Base-by-base conservation (phyloP, 37 sponge, comb jelly and placozoan genomes). In the Mnemiopsis leidyi region DNA sequence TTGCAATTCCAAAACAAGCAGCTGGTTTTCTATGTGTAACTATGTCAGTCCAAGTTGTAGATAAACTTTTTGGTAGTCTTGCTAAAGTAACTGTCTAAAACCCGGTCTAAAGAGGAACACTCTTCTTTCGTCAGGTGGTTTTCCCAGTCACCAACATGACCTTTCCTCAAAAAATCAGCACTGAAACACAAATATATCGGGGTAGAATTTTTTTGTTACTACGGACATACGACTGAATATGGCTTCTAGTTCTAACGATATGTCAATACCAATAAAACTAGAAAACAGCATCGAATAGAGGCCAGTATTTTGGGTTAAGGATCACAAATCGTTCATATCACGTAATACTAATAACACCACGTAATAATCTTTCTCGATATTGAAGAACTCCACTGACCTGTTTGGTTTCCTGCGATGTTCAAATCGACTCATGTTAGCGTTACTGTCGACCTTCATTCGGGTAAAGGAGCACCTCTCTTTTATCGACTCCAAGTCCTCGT, bases 11-110 rank as follows among this genome's bases (percentile, higher is more conserved):
- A n/a, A n/a, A n/a, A n/a, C n/a, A n/a, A n/a, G n/a, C n/a, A n/a
- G n/a, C n/a, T n/a, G n/a, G n/a, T n/a, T n/a, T n/a, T n/a, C n/a
- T n/a, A n/a, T n/a, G n/a, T n/a, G n/a, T n/a, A n/a, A n/a, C 61
- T 13, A 13, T 48, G 61, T 48, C 61, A 71, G 30, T 71, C 75
- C 75, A 71, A 25, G 20, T 71, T 71, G 20, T 71, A 71, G 20
- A 71, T 71, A 28, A 71, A 71, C 75, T 71, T 71, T 25, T 71
- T 71, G n/a, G 75, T 71, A n/a, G 75, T 71, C n/a, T 71, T 71
- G 5, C n/a, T 25, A 71, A 71, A 71, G 75, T 23, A 71, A 28
- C 75, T 71, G 30, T 71, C n/a, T 2, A 25, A 23, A n/a, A 71
- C 30, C 3, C 30, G 2, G 30, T 71, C 75, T n/a, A 71, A 3